These are phyloP conservation scores for Sinopyrophorus schimmeli DNA, from an alignment of 2,888 invertebrate genomes.

Conservation along the genomic window DNA sequence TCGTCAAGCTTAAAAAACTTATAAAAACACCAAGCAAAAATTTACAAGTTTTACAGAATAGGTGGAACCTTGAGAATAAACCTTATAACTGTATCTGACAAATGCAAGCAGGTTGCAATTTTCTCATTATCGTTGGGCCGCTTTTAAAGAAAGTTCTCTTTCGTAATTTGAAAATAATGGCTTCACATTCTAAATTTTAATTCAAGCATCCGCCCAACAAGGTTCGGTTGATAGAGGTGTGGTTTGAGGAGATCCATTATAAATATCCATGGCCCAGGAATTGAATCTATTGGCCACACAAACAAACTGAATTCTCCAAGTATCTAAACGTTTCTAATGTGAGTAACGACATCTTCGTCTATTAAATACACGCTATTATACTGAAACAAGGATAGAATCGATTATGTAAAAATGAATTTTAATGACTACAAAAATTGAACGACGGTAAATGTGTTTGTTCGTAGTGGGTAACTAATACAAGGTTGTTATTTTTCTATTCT, in stretches of 20 bases:
- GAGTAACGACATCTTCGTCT: constrained; percentile 36
- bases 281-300: constrained; percentile 34
- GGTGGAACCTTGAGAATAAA: neutral
- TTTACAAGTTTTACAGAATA: neutral
- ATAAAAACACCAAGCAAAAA: constrained; percentile 3
- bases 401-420: constrained; percentile 30
- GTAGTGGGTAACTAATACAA: constrained; percentile 24
- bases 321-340: constrained; percentile 32
- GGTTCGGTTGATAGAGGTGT: constrained; percentile 30
- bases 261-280: constrained; percentile 32
- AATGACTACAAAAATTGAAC: constrained; percentile 29
- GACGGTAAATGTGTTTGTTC: constrained; percentile 19
- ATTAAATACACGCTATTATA: constrained; percentile 7
- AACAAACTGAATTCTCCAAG: constrained; percentile 33
- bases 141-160: constrained; percentile 13
- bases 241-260: constrained; percentile 35
- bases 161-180: constrained; percentile 27
- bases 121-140: constrained; percentile 7
- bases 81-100: neutral
- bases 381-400: constrained; percentile 32
- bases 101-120: constrained; percentile 6
- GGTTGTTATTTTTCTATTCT: constrained; percentile 41
- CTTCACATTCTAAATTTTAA: constrained; percentile 23
- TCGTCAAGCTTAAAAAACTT: constrained; percentile 13
- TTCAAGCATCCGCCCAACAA: constrained; percentile 26